Conservation (phyloP, 2,113 vertebrate species). For the Muscicapa adusta region DNA sequence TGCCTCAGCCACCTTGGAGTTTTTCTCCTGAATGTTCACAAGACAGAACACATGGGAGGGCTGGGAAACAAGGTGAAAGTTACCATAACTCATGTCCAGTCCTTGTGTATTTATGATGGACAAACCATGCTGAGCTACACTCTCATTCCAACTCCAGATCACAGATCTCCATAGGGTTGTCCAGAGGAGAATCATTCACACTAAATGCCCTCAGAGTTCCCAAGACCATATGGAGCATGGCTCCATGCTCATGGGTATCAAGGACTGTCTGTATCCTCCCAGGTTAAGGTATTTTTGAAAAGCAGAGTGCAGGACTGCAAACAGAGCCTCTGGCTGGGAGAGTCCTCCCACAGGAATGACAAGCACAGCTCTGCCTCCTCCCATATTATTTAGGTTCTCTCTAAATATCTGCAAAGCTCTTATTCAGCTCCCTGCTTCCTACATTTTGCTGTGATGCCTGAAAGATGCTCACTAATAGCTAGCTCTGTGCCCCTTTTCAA, state of each 20-base stretch:
- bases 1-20: neutral
- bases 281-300: neutral
- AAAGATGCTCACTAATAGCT: neutral
- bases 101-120: neutral
- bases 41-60: neutral
- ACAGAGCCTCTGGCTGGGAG: neutral
- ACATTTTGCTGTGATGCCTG: neutral
- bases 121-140: rapidly evolving
- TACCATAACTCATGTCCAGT: neutral
- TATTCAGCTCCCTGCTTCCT: neutral
- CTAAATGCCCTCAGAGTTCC: neutral
- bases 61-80: neutral
- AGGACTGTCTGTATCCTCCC: neutral
- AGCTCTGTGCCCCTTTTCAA: neutral
- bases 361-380: neutral
- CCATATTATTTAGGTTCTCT: neutral
- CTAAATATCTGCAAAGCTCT: neutral
- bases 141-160: neutral
- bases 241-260: neutral
- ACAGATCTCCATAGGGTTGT: neutral
- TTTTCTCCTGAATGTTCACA: neutral
- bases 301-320: neutral
- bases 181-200: neutral
- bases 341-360: neutral
- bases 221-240: neutral